Percentiles rank a stretch among this genome's conserved stretches.
Evolutionary conservation across 1,140 invertebrate genomes (phyloP).

Genomic region (Drosophila ironensis): DNA sequence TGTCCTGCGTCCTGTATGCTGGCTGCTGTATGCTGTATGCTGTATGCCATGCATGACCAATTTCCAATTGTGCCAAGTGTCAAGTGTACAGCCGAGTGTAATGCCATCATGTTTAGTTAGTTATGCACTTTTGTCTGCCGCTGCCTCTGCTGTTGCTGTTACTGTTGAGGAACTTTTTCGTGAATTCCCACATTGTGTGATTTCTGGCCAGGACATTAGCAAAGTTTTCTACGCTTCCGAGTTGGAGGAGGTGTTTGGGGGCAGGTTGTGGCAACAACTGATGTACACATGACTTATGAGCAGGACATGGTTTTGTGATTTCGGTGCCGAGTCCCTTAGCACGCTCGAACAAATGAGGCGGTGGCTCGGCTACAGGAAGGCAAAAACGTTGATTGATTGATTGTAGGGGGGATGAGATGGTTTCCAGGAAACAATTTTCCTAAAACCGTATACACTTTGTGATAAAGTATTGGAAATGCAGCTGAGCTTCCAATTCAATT

Average conservation of each 20-base stretch:
- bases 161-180: slow-evolving; percentile 3
- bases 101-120: slow-evolving; percentile 58
- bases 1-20: slow-evolving; percentile 4
- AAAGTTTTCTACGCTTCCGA: slow-evolving; percentile 27
- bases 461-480: too few relatives aligned
- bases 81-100: slow-evolving; percentile 43
- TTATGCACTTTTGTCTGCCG: slow-evolving; percentile 52
- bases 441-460: too few relatives aligned
- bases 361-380: too few relatives aligned
- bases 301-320: slow-evolving; percentile 26
- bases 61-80: slow-evolving; percentile 65
- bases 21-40: not conserved
- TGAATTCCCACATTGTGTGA: slow-evolving; percentile 33
- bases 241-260: not conserved
- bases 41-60: slow-evolving; percentile 51
- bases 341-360: too few relatives aligned
- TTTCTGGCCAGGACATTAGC: slow-evolving; percentile 33
- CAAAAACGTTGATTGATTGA: slow-evolving; percentile 11
- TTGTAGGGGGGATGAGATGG: not conserved
- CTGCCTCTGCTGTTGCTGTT: slow-evolving; percentile 5
- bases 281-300: slow-evolving; percentile 24
- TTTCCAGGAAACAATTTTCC: not conserved
- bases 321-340: slow-evolving; percentile 4
- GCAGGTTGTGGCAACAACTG: slow-evolving; percentile 24
- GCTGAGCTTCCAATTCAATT: too few relatives aligned